A percentile compares a stretch with the other conserved stretches of the same genome.
These are phyloP conservation scores for Bursaphelenchus okinawaensis DNA, from an alignment of 2,888 invertebrate genomes.

Conservation along the genomic window DNA sequence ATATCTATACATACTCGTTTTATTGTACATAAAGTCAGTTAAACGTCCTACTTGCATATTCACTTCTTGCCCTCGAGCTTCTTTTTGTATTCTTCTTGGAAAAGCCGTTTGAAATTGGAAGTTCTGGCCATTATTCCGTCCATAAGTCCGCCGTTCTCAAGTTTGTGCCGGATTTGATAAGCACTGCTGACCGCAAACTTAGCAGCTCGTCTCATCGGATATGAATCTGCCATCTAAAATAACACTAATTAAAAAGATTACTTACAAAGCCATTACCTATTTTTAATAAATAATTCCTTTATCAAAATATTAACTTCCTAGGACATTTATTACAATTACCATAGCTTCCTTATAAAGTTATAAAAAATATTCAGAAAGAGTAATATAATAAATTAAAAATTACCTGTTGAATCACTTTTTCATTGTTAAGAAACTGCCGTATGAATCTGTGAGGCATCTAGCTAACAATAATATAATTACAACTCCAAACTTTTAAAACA, in stretches of 20 bases:
- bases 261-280: neutral
- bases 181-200: conserved; percentile 13
- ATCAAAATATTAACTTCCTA: neutral
- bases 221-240: conserved; percentile 27
- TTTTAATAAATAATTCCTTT: too few relatives aligned
- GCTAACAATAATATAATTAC: too few relatives aligned
- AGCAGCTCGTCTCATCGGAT: conserved; percentile 20
- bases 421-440: conserved; percentile 16
- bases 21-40: too few relatives aligned
- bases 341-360: neutral
- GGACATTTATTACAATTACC: neutral
- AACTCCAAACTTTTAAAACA: too few relatives aligned
- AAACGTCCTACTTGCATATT: too few relatives aligned
- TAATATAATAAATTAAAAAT: neutral
- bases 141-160: conserved; percentile 3
- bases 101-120: conserved; percentile 15
- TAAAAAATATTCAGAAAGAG: neutral
- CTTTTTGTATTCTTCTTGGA: conserved; percentile 24
- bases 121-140: conserved; percentile 4
- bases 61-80: conserved; percentile 13
- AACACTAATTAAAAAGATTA: neutral
- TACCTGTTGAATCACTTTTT: conserved; percentile 23
- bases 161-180: conserved; percentile 7
- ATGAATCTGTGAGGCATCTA: conserved; percentile 17
- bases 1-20: too few relatives aligned